These are phyloP conservation scores for Drosophila trapezifrons DNA, from an alignment of 1,140 invertebrate species.

Conservation along the genomic window DNA sequence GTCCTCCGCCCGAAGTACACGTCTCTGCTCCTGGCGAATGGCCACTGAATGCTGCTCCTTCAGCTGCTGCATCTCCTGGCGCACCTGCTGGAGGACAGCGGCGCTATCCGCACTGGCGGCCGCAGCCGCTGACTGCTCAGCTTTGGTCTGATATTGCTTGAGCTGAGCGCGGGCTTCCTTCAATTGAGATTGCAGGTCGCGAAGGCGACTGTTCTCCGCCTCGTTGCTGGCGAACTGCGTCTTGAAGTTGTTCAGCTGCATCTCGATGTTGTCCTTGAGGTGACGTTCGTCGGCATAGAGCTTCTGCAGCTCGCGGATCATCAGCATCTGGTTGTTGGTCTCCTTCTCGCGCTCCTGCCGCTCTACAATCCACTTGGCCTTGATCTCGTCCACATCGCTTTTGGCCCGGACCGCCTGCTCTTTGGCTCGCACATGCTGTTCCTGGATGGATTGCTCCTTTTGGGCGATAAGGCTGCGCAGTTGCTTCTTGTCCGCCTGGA, in stretches of 20 bases:
- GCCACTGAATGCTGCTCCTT: constrained; percentile 89
- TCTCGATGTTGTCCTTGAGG: constrained; percentile 87
- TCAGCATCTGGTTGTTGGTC: constrained; percentile 89
- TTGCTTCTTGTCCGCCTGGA: constrained; percentile 91
- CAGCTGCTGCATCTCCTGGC: constrained; percentile 89
- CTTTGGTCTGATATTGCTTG: constrained; percentile 85
- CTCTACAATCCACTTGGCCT: constrained; percentile 90
- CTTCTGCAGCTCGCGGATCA: constrained; percentile 88
- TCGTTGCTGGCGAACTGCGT: constrained; percentile 81
- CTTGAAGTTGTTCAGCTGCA: constrained; percentile 85
- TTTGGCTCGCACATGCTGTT: constrained; percentile 87
- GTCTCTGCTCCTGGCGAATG: constrained; percentile 84
- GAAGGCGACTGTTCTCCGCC: constrained; percentile 60
- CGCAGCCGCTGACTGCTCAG: constrained; percentile 28
- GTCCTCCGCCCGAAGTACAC: constrained; percentile 88
- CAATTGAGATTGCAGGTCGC: constrained; percentile 87
- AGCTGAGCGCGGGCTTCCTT: constrained; percentile 88
- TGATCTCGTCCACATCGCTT: constrained; percentile 88
- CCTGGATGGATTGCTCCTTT: constrained; percentile 88
- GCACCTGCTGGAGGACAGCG: constrained; percentile 87
- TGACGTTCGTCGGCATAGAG: constrained; percentile 87
- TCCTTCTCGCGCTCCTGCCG: constrained; percentile 92
- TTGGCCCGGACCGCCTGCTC: constrained; percentile 86
- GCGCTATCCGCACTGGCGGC: constrained; percentile 84
- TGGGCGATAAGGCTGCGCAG: constrained; percentile 88